Conservation (phyloP, 2,113 vertebrate species). For the Heteronetta atricapilla region DNA sequence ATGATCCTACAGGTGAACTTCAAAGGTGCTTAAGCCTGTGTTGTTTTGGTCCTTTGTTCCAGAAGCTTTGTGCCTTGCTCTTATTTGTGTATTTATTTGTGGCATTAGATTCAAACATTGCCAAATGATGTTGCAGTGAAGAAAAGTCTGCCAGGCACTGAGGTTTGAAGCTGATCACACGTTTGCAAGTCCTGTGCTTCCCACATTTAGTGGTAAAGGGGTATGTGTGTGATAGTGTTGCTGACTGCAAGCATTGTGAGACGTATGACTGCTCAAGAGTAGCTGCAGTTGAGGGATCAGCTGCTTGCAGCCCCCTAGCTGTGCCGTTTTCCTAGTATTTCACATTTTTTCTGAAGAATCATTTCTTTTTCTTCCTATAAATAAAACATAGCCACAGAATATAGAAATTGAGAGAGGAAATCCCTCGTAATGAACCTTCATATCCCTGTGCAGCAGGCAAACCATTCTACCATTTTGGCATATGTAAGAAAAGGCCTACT, state of each 20-base stretch:
- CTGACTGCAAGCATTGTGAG: not conserved
- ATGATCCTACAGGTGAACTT: not conserved
- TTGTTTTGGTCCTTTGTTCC: not conserved
- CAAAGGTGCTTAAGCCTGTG: not conserved
- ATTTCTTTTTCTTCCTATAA: not conserved
- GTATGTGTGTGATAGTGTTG: not conserved
- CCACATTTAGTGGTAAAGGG: not conserved
- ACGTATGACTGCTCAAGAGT: not conserved
- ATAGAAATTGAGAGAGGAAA: not conserved
- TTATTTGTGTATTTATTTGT: not conserved
- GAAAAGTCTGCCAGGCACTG: not conserved
- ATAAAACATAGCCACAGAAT: not conserved
- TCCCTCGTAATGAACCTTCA: not conserved
- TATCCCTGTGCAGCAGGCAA: not conserved
- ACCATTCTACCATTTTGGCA: not conserved
- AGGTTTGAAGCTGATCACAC: not conserved
- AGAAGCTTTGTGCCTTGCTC: not conserved
- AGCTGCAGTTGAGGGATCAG: not conserved
- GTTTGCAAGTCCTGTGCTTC: not conserved
- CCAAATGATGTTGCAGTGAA: not conserved
- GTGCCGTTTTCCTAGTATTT: not conserved
- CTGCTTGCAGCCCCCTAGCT: not conserved
- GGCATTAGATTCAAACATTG: not conserved
- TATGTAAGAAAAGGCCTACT: not conserved
- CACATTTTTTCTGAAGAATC: not conserved